Conservation (phyloP, 2,888 invertebrate genomes). For the Trilocha varians region DNA sequence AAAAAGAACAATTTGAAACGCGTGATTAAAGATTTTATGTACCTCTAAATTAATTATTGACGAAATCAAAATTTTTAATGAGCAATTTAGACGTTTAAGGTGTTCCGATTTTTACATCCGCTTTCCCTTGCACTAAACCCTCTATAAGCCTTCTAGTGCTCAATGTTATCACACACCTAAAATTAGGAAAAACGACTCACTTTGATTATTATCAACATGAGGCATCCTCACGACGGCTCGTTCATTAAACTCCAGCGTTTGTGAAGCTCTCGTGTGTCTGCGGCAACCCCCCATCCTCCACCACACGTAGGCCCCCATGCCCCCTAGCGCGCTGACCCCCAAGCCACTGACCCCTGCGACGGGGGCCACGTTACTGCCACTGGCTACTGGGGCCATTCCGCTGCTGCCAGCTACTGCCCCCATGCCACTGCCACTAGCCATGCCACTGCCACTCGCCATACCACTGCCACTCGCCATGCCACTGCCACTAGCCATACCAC, state of each 20-base stretch:
- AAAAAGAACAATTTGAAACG: no score
- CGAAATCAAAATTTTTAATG: no score
- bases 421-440: slow-evolving; percentile 18
- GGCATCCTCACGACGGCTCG: slow-evolving; percentile 17
- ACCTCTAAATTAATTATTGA: no score
- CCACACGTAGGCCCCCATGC: slow-evolving; percentile 19
- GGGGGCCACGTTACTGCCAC: slow-evolving; percentile 23
- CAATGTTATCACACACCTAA: no score
- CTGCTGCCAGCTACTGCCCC: slow-evolving; percentile 18
- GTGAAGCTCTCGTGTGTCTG: slow-evolving; percentile 30
- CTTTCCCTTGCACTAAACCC: no score
- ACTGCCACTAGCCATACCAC: slow-evolving; percentile 24
- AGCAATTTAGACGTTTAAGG: no score
- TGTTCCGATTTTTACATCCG: no score
- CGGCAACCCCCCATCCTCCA: slow-evolving; percentile 26
- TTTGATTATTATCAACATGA: not conserved
- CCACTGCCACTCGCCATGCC: slow-evolving; percentile 28
- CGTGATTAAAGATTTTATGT: no score
- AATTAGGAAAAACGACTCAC: not conserved
- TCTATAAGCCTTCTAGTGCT: no score
- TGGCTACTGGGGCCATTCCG: slow-evolving; percentile 16
- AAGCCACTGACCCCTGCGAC: slow-evolving; percentile 17
- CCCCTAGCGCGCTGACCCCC: slow-evolving; percentile 17
- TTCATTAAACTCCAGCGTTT: slow-evolving; percentile 52
- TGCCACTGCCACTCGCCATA: slow-evolving; percentile 12